phyloP scores from a whole-genome alignment of 2,888 invertebrate genomes.

The Teleiodes luculella region DNA sequence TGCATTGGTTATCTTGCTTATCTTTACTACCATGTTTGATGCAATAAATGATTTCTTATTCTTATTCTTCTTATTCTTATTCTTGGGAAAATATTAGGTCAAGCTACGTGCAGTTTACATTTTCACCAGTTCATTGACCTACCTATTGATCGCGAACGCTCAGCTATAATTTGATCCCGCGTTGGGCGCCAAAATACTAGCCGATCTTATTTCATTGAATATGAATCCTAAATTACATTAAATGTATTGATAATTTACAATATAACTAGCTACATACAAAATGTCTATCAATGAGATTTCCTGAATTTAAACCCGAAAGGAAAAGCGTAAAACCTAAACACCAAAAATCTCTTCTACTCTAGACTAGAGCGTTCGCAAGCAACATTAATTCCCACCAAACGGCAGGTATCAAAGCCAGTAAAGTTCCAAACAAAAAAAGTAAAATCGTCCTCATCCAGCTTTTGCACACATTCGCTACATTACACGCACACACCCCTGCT shows the following conservation, averaged over 20 bases:
- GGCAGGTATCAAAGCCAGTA: slow-evolving; percentile 5
- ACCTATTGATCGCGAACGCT: no score
- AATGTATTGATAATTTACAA: no score
- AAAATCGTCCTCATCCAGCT: slow-evolving; percentile 6
- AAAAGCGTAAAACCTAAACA: not conserved
- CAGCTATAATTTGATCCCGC: not conserved
- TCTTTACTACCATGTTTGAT: no score
- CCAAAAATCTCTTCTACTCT: not conserved
- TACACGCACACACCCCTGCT: slow-evolving; percentile 25
- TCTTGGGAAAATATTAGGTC: no score
- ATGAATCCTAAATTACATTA: no score
- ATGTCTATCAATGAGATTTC: not conserved
- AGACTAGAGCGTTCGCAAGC: not conserved
- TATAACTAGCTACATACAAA: no score
- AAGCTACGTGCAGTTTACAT: no score
- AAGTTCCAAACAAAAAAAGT: slow-evolving; percentile 2
- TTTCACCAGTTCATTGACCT: no score
- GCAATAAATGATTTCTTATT: no score
- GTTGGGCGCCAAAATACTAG: slow-evolving; percentile 14
- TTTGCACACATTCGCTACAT: slow-evolving; percentile 10
- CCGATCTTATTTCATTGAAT: not conserved
- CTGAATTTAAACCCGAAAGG: not conserved
- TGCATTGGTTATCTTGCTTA: no score
- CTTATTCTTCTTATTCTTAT: no score
- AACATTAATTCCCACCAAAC: slow-evolving; percentile 1